These are phyloP conservation scores for Neosilurus mollespiculum DNA, from an alignment of 2,797 vertebrate genomes.

Conservation along the genomic window DNA sequence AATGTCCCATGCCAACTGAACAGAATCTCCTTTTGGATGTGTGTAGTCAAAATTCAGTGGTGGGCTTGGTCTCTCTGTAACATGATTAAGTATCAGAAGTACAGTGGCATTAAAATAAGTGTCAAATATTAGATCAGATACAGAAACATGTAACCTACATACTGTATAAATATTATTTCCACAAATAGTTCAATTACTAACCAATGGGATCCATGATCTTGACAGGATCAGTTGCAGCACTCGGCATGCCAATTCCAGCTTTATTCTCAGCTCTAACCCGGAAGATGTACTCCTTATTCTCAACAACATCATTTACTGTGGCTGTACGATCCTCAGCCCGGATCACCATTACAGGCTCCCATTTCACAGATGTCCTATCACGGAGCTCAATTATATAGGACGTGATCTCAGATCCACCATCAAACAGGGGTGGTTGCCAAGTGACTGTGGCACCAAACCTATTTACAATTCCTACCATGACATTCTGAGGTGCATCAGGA, in stretches of 20 bases:
- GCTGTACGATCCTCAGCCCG: slow-evolving; percentile 79
- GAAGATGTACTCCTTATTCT: slow-evolving; percentile 98
- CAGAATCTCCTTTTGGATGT: slow-evolving; percentile 84
- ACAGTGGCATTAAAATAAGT: not conserved
- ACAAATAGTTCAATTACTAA: slow-evolving; percentile 55
- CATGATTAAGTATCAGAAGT: slow-evolving; percentile 3
- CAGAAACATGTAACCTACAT: not conserved
- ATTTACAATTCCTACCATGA: slow-evolving; percentile 83
- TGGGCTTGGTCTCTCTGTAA: slow-evolving; percentile 90
- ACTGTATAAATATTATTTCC: slow-evolving; percentile 3
- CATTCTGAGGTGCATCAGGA: slow-evolving; percentile 92
- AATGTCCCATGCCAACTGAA: slow-evolving; percentile 93
- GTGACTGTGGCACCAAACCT: slow-evolving; percentile 86
- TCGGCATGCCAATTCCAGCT: slow-evolving; percentile 91
- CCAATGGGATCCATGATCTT: slow-evolving; percentile 96
- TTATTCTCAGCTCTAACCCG: slow-evolving; percentile 94
- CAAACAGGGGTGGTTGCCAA: slow-evolving; percentile 89
- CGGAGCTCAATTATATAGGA: slow-evolving; percentile 91
- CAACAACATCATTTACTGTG: slow-evolving; percentile 88
- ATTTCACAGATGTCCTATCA: slow-evolving; percentile 91
- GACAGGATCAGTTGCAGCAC: slow-evolving; percentile 86
- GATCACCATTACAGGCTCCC: slow-evolving; percentile 87
- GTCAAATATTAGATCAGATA: not conserved
- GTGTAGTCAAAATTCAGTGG: slow-evolving; percentile 87
- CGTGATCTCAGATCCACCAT: slow-evolving; percentile 91